Evolutionary conservation across 2,797 vertebrate genomes (phyloP), one percentile per base, ranked within the genome.

Genomic region (Notoglanidium macrostoma): DNA sequence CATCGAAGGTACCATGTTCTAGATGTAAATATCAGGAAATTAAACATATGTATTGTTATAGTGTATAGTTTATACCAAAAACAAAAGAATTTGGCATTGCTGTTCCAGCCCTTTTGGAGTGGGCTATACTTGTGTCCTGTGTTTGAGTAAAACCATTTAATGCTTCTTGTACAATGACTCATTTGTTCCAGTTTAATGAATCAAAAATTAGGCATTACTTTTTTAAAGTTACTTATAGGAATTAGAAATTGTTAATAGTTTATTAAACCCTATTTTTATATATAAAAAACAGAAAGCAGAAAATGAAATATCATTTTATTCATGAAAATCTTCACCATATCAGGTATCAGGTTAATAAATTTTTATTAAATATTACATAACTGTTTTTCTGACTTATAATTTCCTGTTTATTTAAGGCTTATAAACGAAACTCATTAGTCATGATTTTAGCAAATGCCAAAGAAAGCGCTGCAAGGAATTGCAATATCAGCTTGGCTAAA

Each of bases 241-340:
- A n/a, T 73, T 46, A 46, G 8, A 73, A 26, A 23, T 26, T 49
- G 40, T 46, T n/a, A 49, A 74, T n/a, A 51, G 73, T 29, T 35
- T 35, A 55, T 78, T 79, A 14, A 55, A 78, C n/a, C n/a, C 51
- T 9, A 17, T 15, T 17, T 51, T 17, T 17, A 17, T 55, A 55
- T 32, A 21, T 9, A 49, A 74, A 76, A 49, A 29, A 72, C 44
- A 29, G 2, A 44, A 32, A 32, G 40, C 40, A 26, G 21, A 74
- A 73, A 46, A 73, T 46, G n/a, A 76, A 54, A 54, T 54, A 17
- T 54, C 19, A 40, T 79, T 57, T 79, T 40, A 79, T 79, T 79
- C 3, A 40, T 57, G 19, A 21, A 78, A 32, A 54, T 55, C 44
- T 49, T 74, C n/a, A 77, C n/a, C 15, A 26, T 19, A 55, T 1